Conservation (phyloP, 2,113 vertebrate genomes). For the Hepsetus odoe region DNA sequence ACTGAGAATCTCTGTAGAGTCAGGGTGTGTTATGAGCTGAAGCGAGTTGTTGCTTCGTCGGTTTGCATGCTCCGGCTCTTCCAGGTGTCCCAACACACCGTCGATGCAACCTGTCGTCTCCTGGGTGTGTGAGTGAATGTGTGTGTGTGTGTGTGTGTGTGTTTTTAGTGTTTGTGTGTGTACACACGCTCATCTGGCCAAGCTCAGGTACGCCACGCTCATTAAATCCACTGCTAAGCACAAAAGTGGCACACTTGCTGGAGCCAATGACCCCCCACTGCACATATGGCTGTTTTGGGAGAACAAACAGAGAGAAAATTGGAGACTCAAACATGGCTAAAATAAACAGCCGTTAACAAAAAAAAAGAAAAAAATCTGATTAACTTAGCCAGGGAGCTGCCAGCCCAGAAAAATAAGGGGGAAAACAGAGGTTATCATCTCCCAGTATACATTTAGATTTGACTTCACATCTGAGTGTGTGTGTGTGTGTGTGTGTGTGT, state of each 20-base stretch:
- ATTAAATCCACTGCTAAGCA: constrained; percentile 79
- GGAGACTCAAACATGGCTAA: constrained; percentile 73
- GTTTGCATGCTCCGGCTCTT: constrained; percentile 69
- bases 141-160: constrained; percentile 62
- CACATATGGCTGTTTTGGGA: constrained; percentile 75
- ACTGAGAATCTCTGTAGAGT: constrained; percentile 66
- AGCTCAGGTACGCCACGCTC: constrained; percentile 72
- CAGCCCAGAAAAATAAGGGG: constrained; percentile 36
- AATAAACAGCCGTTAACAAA: constrained; percentile 59
- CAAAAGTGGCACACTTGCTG: constrained; percentile 74
- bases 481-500: no score
- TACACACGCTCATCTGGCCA: constrained; percentile 65
- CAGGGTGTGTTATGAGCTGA: constrained; percentile 67
- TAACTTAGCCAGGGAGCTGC: constrained; percentile 52
- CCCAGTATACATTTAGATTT: constrained; percentile 3
- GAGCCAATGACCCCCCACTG: constrained; percentile 77
- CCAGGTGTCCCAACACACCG: constrained; percentile 76
- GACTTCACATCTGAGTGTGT: background rate
- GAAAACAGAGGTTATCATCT: background rate
- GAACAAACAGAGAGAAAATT: constrained; percentile 77
- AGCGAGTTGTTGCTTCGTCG: constrained; percentile 59
- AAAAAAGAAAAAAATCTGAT: constrained; percentile 14
- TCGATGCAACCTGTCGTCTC: constrained; percentile 76
- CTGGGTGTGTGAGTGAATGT: constrained; percentile 62
- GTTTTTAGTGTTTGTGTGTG: constrained; percentile 49